These are phyloP conservation scores for Tetrao urogallus DNA, from an alignment of 2,113 vertebrate genomes.

Conservation along the genomic window DNA sequence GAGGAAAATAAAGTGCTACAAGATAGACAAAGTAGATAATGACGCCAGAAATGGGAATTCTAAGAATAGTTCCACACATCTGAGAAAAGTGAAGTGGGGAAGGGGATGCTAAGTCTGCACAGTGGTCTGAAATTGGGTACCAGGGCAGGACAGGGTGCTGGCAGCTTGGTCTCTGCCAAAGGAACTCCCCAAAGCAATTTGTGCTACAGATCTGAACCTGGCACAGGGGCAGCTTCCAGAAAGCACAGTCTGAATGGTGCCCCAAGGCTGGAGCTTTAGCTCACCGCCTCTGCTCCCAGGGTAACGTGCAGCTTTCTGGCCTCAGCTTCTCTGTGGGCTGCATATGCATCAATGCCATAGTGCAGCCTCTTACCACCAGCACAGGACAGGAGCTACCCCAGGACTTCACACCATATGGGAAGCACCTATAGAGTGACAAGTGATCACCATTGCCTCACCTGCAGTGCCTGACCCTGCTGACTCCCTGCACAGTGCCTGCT, in stretches of 20 bases:
- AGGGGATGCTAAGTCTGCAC: background rate
- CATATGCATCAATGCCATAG: background rate
- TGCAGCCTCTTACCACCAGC: background rate
- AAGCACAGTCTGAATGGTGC: background rate
- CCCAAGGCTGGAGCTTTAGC: background rate
- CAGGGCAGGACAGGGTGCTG: background rate
- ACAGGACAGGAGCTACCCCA: background rate
- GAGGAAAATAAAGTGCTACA: constrained; percentile 67
- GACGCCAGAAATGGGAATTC: constrained; percentile 27
- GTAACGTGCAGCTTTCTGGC: background rate
- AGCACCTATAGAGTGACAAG: background rate
- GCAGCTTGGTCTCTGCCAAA: constrained; percentile 7
- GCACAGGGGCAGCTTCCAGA: background rate
- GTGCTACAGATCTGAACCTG: background rate
- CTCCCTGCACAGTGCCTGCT: background rate
- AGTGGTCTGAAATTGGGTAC: background rate
- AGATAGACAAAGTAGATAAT: constrained; percentile 59
- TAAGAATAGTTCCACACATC: constrained; percentile 13
- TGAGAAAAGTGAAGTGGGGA: background rate
- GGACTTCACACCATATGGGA: background rate
- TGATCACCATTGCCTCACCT: background rate
- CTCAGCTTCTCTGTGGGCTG: background rate
- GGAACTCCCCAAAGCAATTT: background rate
- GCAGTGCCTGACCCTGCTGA: background rate
- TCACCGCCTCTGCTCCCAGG: background rate